These are phyloP conservation scores for Nibea coibor DNA, from an alignment of 2,113 vertebrate genomes.

Conservation along the genomic window DNA sequence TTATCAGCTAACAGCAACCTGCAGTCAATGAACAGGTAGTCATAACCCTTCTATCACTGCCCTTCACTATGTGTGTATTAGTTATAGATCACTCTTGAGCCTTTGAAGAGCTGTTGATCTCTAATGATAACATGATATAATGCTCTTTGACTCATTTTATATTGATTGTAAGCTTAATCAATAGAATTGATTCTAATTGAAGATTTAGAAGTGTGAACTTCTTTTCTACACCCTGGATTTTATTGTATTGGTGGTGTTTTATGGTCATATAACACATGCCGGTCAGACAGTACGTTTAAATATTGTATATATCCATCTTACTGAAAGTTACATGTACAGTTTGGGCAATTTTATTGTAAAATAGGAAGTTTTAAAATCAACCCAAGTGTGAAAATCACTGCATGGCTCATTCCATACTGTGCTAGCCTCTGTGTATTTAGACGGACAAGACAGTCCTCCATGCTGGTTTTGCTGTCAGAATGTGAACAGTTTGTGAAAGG, in stretches of 20 bases:
- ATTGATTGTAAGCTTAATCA: not conserved
- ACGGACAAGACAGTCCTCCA: constrained; percentile 20
- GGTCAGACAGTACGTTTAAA: no score
- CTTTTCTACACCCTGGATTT: no score
- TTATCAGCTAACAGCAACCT: not conserved
- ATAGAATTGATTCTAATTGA: not conserved
- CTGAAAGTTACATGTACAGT: not conserved
- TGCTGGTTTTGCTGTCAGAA: constrained; percentile 42
- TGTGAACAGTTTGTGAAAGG: constrained; percentile 3
- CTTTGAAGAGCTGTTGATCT: not conserved
- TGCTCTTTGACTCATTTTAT: not conserved
- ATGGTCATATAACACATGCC: no score
- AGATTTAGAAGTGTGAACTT: not conserved
- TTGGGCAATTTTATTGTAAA: not conserved
- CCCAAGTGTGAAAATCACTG: constrained; percentile 6
- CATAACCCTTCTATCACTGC: not conserved
- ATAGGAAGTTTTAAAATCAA: not conserved
- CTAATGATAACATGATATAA: not conserved
- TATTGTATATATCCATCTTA: not conserved
- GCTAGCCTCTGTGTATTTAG: not conserved
- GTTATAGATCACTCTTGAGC: not conserved
- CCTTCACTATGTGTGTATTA: not conserved
- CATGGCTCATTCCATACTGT: not conserved
- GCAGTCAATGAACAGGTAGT: not conserved
- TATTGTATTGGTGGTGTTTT: no score